These are phyloP conservation scores for Haliclona indistincta DNA, from an alignment of 37 sponge, comb jelly and placozoan genomes.

Conservation along the genomic window DNA sequence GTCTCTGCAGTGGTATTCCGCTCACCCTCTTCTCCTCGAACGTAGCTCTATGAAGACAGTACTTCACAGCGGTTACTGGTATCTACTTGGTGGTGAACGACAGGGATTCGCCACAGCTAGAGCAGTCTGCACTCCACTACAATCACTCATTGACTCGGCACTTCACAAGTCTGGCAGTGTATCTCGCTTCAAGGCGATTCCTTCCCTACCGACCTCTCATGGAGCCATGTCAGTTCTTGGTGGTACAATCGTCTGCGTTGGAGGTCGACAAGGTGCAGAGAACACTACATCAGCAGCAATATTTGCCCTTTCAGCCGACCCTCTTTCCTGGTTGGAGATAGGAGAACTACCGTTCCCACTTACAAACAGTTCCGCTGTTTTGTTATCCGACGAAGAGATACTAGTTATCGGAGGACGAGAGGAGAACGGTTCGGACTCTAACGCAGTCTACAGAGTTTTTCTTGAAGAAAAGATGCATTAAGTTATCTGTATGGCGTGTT, in stretches of 20 bases:
- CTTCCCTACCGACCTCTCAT: neutral
- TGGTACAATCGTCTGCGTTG: neutral
- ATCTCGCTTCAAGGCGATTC: slow-evolving; percentile 8
- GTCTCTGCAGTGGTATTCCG: slow-evolving; percentile 2
- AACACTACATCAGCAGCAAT: neutral
- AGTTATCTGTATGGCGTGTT: too few species aligned
- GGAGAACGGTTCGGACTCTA: neutral
- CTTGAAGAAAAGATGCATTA: too few species aligned
- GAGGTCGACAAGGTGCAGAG: neutral
- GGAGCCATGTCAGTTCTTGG: neutral
- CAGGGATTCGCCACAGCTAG: slow-evolving; percentile 1
- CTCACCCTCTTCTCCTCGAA: neutral
- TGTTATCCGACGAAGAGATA: neutral
- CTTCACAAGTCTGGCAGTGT: slow-evolving; percentile 1
- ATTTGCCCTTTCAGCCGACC: slow-evolving; percentile 1
- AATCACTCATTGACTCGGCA: slow-evolving; percentile 1
- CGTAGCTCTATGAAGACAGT: slow-evolving; percentile 19
- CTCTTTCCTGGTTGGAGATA: neutral
- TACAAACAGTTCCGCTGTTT: neutral
- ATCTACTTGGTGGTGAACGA: slow-evolving; percentile 26
- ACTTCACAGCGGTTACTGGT: slow-evolving; percentile 15
- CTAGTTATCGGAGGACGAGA: neutral
- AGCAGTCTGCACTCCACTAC: slow-evolving; percentile 20
- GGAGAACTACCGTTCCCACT: slow-evolving; percentile 4
- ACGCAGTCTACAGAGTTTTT: neutral